Evolutionary conservation across 2,797 vertebrate genomes (phyloP), one percentile per base, ranked within the genome.

Genomic region (Acestrorhynchus altus): DNA sequence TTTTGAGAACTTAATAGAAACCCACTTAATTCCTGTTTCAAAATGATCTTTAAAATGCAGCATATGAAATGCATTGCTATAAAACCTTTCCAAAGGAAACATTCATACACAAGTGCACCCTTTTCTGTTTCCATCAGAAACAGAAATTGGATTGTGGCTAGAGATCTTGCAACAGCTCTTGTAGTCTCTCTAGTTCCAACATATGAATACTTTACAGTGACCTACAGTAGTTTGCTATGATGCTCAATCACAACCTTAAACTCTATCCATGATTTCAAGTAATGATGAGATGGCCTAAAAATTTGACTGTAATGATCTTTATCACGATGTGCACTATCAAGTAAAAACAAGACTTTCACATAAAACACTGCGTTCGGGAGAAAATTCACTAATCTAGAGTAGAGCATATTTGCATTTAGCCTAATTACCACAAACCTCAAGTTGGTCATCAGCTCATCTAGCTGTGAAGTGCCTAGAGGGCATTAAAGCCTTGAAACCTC

Each of bases 51-150:
- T 46, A n/a, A 22, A 31, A 51, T 68, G 26, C 66, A 68, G 35
- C 46, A 31, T 47, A 26, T 28, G 11, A 11, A 31, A 51, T 68
- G 47, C 44, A 49, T 67, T 67, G 44, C 24, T 67, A 26, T 44
- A 67, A 26, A 47, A 31, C 28, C 51, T 69, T 74, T 68, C 64
- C 67, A 65, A 71, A 65, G 61, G 61, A 65, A 65, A 65, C 61
- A 65, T 64, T 75, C n/a, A 65, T 44, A 72, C 52, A 35, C 28
- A 60, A 46, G 66, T 20, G 15, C 35, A 70, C 60, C 51, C 22
- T 66, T 78, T 39, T 39, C 46, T 63, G 26, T 26, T 49, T 40
- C 13, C 18, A n/a, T 59, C 59, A 46, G 74, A 56, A 69, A n/a
- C n/a, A n/a, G n/a, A n/a, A n/a, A n/a, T n/a, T n/a, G 39, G 65